phyloP scores from a whole-genome alignment of 2,797 vertebrate species.

The Paratrypauchen microcephalus region DNA sequence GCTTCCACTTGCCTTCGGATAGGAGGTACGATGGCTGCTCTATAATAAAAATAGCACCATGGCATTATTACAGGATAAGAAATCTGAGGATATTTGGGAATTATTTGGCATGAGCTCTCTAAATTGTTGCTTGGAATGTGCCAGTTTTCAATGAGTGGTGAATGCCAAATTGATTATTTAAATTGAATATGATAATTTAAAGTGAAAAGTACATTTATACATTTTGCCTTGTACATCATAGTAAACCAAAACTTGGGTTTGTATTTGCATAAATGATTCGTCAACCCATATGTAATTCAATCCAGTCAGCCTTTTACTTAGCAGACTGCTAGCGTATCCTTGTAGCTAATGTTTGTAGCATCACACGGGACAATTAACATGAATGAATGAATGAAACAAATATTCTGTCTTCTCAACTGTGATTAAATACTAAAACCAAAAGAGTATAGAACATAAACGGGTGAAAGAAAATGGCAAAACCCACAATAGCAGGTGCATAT shows the following conservation, averaged over 20 bases:
- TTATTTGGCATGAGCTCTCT: not conserved
- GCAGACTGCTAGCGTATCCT: not conserved
- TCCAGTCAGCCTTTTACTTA: not conserved
- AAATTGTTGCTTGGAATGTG: not conserved
- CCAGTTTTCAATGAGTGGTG: not conserved
- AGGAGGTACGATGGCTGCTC: not conserved
- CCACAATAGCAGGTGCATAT: slow-evolving; percentile 13
- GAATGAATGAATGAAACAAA: not conserved
- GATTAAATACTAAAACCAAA: not conserved
- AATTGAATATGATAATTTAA: not conserved
- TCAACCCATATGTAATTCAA: not conserved
- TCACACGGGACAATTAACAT: not conserved
- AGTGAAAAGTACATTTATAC: not conserved
- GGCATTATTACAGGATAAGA: not conserved
- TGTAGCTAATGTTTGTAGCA: slow-evolving; percentile 4
- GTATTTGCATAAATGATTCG: not conserved
- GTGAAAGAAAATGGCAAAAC: slow-evolving; percentile 8
- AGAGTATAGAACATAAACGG: not conserved
- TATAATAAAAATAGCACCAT: not conserved
- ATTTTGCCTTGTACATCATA: not conserved
- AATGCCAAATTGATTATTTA: not conserved
- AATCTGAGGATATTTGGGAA: not conserved
- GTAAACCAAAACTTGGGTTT: not conserved
- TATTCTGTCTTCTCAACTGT: not conserved
- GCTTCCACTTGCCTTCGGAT: slow-evolving; percentile 41